Percentiles rank a stretch among this genome's conserved stretches.
These are phyloP conservation scores for Amphiura filiformis DNA, from an alignment of 35 echinoderm and acorn worm genomes.

Conservation along the genomic window DNA sequence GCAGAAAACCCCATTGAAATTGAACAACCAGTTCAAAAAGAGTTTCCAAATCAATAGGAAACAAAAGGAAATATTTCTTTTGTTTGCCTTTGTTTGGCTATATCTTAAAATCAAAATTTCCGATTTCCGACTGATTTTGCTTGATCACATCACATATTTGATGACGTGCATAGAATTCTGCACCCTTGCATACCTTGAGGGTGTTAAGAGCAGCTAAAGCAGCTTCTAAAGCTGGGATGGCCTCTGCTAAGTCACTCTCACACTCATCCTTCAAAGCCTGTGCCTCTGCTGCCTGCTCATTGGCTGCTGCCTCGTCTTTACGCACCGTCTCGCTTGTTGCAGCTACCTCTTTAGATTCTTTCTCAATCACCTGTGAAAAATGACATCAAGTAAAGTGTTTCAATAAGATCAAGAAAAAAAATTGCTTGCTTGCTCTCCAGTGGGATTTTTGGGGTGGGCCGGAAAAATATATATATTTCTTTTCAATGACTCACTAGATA, in stretches of 20 bases:
- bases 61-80: too few species aligned
- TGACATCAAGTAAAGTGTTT: not conserved
- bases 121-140: too few species aligned
- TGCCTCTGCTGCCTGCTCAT: conserved; percentile 86
- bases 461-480: too few species aligned
- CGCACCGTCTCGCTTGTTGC: conserved; percentile 86
- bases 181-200: conserved; percentile 64
- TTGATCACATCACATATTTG: too few species aligned
- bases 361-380: conserved; percentile 78
- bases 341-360: conserved; percentile 86
- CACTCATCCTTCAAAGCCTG: conserved; percentile 98
- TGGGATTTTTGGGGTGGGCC: too few species aligned
- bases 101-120: too few species aligned
- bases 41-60: too few species aligned
- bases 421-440: too few species aligned
- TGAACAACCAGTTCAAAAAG: too few species aligned
- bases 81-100: too few species aligned
- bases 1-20: too few species aligned
- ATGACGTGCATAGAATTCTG: not conserved
- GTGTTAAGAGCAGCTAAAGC: conserved; percentile 94
- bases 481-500: too few species aligned
- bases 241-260: conserved; percentile 97
- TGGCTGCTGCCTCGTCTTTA: conserved; percentile 88
- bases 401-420: not conserved
- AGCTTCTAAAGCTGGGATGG: conserved; percentile 96